Conservation (phyloP, 2,888 invertebrate genomes). For the Tetranychus truncatus region DNA sequence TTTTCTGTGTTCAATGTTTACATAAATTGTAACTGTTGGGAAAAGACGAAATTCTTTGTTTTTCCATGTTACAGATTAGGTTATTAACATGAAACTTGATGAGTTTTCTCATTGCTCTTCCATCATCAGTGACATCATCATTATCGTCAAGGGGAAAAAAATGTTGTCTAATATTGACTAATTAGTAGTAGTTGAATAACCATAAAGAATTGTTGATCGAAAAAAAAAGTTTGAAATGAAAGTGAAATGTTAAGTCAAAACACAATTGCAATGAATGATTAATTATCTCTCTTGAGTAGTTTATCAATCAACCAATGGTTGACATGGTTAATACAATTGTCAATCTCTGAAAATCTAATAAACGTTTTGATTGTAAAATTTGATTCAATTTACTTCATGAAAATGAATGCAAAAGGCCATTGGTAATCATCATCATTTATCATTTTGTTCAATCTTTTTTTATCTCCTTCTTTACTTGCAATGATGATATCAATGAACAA, state of each 20-base stretch:
- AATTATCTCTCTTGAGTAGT: no score
- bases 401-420: no score
- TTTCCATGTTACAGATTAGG: not conserved
- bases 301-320: not conserved
- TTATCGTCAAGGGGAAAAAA: not conserved
- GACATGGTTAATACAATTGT: not conserved
- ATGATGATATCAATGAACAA: no score
- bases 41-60: not conserved
- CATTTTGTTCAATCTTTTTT: no score
- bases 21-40: no score
- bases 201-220: conserved; percentile 1
- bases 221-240: not conserved
- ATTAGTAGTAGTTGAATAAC: not conserved
- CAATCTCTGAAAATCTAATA: not conserved
- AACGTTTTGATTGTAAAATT: no score
- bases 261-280: no score
- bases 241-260: not conserved
- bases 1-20: no score
- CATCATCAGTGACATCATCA: not conserved
- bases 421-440: no score
- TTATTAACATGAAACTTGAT: not conserved
- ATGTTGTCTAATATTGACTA: not conserved
- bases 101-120: not conserved
- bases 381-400: no score
- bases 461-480: no score